These are phyloP conservation scores for Pogonognathellus flavescens DNA, from an alignment of 1,140 invertebrate genomes.

Conservation along the genomic window DNA sequence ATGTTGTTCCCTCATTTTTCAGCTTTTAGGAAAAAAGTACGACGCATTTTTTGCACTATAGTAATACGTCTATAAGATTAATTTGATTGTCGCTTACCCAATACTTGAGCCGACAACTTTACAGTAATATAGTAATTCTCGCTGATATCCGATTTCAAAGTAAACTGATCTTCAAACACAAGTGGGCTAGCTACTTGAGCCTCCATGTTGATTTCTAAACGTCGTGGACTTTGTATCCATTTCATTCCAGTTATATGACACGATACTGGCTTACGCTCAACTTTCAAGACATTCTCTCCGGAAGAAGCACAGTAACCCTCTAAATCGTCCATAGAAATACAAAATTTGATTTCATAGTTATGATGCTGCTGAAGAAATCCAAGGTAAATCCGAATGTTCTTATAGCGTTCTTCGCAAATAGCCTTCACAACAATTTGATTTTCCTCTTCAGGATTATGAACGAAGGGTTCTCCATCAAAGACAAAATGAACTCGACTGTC, in stretches of 20 bases:
- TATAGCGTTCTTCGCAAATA: constrained; percentile 45
- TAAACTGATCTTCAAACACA: constrained; percentile 53
- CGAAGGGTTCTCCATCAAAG: constrained; percentile 8
- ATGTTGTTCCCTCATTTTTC: no score
- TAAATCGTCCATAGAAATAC: constrained; percentile 50
- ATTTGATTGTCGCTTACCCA: constrained; percentile 41
- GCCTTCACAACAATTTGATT: constrained; percentile 50
- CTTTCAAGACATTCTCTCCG: constrained; percentile 18
- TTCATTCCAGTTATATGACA: constrained; percentile 24
- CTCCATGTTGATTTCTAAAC: constrained; percentile 40
- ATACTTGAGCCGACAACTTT: constrained; percentile 50
- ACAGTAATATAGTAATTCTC: constrained; percentile 23
- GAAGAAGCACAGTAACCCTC: background rate
- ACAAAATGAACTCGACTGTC: constrained; percentile 59
- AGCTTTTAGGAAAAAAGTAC: no score
- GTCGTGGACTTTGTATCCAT: constrained; percentile 7
- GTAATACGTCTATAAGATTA: background rate
- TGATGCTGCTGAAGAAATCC: constrained; percentile 57
- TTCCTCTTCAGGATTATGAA: constrained; percentile 9
- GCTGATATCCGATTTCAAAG: background rate
- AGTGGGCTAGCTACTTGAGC: constrained; percentile 12
- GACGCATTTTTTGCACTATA: no score
- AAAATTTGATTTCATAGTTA: constrained; percentile 54
- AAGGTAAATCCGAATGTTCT: constrained; percentile 47
- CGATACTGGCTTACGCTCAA: background rate